Conservation (phyloP, 2,797 vertebrate genomes). For the Anas bernieri region DNA sequence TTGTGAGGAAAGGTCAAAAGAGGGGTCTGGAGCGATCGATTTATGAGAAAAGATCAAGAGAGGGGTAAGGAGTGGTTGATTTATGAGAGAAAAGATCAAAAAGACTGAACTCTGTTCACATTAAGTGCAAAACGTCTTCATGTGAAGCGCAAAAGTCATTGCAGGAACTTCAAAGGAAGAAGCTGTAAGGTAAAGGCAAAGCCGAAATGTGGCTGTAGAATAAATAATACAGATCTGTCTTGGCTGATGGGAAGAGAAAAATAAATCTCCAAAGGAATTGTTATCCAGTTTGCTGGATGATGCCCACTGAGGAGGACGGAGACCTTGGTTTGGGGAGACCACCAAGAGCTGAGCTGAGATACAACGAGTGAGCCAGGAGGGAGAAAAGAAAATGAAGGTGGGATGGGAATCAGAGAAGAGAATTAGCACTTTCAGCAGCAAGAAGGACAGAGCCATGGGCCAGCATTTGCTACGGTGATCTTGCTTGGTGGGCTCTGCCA, state of each 20-base stretch:
- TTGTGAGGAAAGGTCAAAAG: not conserved
- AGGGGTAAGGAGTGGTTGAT: not conserved
- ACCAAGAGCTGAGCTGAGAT: not conserved
- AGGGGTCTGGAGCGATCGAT: not conserved
- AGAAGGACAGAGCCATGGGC: not conserved
- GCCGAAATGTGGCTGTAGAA: not conserved
- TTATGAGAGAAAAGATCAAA: not conserved
- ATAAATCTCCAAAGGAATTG: fast-evolving
- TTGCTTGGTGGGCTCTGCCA: not conserved
- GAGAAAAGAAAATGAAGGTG: not conserved
- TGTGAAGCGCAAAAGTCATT: not conserved
- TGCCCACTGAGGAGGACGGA: not conserved
- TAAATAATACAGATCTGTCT: not conserved
- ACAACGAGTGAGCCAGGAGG: not conserved
- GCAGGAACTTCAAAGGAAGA: not conserved
- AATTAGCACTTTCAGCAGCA: not conserved
- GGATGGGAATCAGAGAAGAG: not conserved
- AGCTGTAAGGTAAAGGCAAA: not conserved
- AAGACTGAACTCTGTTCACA: not conserved
- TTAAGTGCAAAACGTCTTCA: not conserved
- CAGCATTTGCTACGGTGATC: not conserved
- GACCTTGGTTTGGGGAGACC: not conserved
- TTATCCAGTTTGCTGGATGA: not conserved
- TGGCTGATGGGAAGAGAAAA: not conserved
- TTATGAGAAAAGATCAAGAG: not conserved